Percentiles rank a stretch among this genome's conserved stretches.
Evolutionary conservation across 2,888 invertebrate genomes (phyloP).

Genomic region (Druceiella hillmani): DNA sequence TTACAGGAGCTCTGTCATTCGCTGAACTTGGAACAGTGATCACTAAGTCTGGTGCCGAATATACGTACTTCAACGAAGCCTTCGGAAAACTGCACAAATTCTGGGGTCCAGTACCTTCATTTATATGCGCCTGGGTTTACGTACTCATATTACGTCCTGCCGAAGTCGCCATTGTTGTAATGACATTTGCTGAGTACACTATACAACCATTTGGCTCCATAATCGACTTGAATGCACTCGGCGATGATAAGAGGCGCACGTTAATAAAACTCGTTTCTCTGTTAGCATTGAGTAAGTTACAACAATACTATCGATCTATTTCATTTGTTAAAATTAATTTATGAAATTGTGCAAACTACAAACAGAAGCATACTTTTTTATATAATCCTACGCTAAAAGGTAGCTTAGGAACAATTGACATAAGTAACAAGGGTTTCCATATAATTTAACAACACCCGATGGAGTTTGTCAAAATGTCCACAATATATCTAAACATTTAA

Average conservation of each 20-base stretch:
- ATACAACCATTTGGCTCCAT: conserved; percentile 55
- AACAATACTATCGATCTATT: conserved; percentile 2
- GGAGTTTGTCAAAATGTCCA: too few relatives aligned
- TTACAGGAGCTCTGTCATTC: conserved; percentile 70
- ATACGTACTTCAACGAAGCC: conserved; percentile 71
- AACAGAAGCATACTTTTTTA: too few relatives aligned
- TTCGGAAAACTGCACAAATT: conserved; percentile 61
- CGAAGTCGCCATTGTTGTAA: conserved; percentile 69
- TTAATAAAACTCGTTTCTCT: conserved; percentile 60
- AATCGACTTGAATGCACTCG: conserved; percentile 36
- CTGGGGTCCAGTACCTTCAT: conserved; percentile 69
- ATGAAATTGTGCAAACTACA: background rate
- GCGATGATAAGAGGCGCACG: conserved; percentile 35
- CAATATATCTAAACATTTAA: too few relatives aligned
- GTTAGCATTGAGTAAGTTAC: conserved; percentile 55
- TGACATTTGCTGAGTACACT: conserved; percentile 73
- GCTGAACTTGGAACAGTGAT: conserved; percentile 77
- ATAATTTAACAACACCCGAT: too few relatives aligned
- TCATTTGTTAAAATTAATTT: background rate
- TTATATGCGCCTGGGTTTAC: conserved; percentile 73
- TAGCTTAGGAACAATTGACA: too few relatives aligned
- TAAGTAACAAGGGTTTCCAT: too few relatives aligned
- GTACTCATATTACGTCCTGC: conserved; percentile 70
- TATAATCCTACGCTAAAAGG: too few relatives aligned
- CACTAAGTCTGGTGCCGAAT: conserved; percentile 75